Evolutionary conservation across 2,113 vertebrate genomes (phyloP).

Genomic region (Myrmophylax atrothorax): DNA sequence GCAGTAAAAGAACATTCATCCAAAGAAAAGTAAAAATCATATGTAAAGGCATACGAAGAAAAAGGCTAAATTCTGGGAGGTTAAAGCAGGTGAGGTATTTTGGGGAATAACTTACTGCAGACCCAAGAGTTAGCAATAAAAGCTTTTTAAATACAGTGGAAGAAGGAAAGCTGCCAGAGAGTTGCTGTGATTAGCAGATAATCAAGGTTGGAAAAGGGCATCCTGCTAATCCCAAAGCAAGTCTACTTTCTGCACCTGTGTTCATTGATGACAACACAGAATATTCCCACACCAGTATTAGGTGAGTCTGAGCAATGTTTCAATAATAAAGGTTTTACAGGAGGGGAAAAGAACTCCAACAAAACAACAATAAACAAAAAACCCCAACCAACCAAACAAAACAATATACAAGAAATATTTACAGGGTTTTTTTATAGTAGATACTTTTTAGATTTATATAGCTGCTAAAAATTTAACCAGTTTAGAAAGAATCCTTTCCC

Average conservation of each 20-base stretch:
- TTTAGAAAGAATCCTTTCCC: neutral
- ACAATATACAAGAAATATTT: neutral
- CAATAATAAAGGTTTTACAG: neutral
- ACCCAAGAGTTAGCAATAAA: neutral
- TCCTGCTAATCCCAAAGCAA: neutral
- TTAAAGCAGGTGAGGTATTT: neutral
- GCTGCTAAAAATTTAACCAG: neutral
- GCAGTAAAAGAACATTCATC: neutral
- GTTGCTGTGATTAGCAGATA: neutral
- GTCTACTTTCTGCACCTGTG: neutral
- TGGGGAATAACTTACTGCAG: neutral
- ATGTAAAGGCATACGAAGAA: neutral
- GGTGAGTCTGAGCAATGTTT: neutral
- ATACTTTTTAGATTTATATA: neutral
- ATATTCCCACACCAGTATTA: neutral
- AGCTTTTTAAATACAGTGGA: neutral
- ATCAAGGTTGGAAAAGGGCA: neutral
- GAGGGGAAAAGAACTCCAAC: neutral
- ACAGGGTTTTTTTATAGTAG: neutral
- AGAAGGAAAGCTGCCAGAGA: neutral
- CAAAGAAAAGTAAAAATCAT: neutral
- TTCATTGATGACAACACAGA: neutral
- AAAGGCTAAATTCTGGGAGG: neutral
- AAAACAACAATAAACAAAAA: neutral
- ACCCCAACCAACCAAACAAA: neutral